Base-by-base conservation (phyloP, 2,888 invertebrate genomes). In the Anthophora plumipes region DNA sequence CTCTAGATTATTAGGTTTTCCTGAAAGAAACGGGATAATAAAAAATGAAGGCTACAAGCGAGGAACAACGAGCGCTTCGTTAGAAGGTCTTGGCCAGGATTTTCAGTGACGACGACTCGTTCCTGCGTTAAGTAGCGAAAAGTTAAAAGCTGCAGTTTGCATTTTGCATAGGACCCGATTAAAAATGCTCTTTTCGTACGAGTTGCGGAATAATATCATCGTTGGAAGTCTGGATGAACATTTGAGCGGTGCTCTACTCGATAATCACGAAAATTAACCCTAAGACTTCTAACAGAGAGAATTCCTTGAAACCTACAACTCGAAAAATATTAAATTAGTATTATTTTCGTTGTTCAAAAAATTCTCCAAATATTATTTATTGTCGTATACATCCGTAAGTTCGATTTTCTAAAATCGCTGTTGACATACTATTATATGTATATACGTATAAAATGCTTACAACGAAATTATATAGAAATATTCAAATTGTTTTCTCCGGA, bases 121-220 rank as follows among this genome's bases (percentile, higher is more conserved):
- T 31, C 2, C 48, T 54, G 59, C 55, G 43, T 39, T 22, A 74
- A 78, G 59, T 64, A 69, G 69, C 52, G 64, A 43, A 55, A 74
- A 67, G 71, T 61, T 72, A 64, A 64, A 60, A 39, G 60, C 60
- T 12, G 25, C 31, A 67, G 59, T 75, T 75, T 75, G 67, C 76
- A 75, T 80, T 76, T 76, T 80, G 52, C 75, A 76, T 71, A 25
- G 71, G 55, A 41, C 41, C 41, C 55, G 41, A 71, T 80, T 72
- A 76, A 75, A 63, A 69, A 80, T 77, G 69, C 77, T 43, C 73
- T 73, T 73, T 66, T 60, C 73, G 37, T 59, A 14, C 48, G 59
- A 22, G 14, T 61, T 22, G 61, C 80, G 79, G 77, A 84, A 79
- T 68, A 80, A 83, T 83, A 87, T 88, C 87, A 88, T 70, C 84